Base-by-base conservation (phyloP, 2,797 vertebrate genomes). In the Anableps anableps region DNA sequence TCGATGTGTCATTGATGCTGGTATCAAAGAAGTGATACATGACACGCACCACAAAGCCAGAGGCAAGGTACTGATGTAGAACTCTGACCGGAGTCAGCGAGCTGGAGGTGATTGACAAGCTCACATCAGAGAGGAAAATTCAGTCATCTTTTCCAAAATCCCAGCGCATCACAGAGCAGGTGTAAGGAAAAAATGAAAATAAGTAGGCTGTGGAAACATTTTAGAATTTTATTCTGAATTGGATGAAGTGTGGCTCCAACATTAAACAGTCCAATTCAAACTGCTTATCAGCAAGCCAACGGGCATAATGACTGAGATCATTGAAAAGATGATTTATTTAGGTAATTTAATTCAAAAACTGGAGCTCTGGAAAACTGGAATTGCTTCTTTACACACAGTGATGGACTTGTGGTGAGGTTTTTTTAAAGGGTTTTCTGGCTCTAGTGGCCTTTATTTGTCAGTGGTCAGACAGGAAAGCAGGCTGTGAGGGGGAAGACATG, bases 1-100 rank as follows among this genome's bases (percentile, higher is more conserved):
- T 77, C 47, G 23, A 76, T 75, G 73, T 51, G 68, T 74, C 78
- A 60, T 74, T 75, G 66, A 78, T 55, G 79, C 50, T 38, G 68
- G 76, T 64, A 66, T 77, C 53, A 73, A 64, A 79, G 51, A 72
- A 21, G 11, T 7, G 36, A 85, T 38, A 36, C 74, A 29, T n/a
- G 72, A 41, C 50, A 26, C 45, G 4, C 4, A 0, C 5, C 31
- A 47, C 36, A 64, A 75, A 74, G 73, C 79, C 29, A 8, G 62
- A 75, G 79, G 53, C 66, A 47, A 77, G 74, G 26, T 38, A n/a
- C 51, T 34, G 81, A 75, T 62, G 45, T 66, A 5, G 41, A 36
- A 41, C 26, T 75, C 48, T 60, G 74, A 79, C 75, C 72, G 50
- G 45, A 58, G n/a, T 58, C 74, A 3, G 17, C 11, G 72, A 34